Evolutionary conservation across 2,113 vertebrate species (phyloP).

Genomic region (Psittacula cyanocephala): DNA sequence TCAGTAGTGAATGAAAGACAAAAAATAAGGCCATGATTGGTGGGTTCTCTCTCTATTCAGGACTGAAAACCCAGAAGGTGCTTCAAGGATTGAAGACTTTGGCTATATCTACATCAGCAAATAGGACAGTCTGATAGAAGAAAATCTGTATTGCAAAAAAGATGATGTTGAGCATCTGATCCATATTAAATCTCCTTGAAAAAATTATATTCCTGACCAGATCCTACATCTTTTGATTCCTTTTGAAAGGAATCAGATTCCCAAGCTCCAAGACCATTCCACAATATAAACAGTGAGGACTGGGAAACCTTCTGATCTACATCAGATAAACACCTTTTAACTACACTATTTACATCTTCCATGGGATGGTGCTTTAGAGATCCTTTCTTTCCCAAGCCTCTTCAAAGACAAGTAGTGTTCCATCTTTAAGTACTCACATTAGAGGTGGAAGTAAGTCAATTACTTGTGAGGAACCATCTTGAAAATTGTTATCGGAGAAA

Average conservation of each 20-base stretch:
- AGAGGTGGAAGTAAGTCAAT: neutral
- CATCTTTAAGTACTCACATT: neutral
- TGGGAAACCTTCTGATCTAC: neutral
- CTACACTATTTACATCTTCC: neutral
- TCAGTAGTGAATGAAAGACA: neutral
- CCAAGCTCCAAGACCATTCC: neutral
- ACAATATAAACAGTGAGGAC: neutral
- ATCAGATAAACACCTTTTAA: neutral
- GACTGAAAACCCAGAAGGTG: neutral
- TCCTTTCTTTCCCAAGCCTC: neutral
- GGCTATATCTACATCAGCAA: neutral
- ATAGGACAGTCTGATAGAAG: neutral
- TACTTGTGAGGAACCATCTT: neutral
- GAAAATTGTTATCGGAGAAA: neutral
- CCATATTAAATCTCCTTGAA: neutral
- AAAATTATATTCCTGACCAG: neutral
- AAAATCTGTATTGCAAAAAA: neutral
- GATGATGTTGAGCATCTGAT: neutral
- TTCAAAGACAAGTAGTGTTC: neutral
- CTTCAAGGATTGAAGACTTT: neutral
- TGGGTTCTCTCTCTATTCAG: neutral
- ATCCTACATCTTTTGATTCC: neutral
- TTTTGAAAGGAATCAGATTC: neutral
- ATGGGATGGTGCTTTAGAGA: rapidly evolving
- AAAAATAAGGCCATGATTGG: neutral